phyloP scores from a whole-genome alignment of 2,888 invertebrate species.

The Zygothrica quintamaculata region DNA sequence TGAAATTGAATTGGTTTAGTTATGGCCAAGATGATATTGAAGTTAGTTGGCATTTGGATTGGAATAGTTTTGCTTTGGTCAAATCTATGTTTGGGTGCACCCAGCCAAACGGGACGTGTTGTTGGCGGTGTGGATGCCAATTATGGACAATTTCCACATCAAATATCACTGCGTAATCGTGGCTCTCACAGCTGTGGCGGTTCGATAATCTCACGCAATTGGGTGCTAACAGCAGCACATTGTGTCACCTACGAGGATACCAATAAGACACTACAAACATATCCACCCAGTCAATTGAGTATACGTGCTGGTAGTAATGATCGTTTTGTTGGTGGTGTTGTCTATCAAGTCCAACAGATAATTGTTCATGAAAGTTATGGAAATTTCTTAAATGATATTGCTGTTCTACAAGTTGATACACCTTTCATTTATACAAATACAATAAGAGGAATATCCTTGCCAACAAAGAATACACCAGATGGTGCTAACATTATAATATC shows the following conservation, averaged over 20 bases:
- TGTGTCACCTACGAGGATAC: slow-evolving; percentile 35
- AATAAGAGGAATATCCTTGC: slow-evolving; percentile 74
- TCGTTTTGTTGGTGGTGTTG: slow-evolving; percentile 73
- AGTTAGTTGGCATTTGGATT: background rate
- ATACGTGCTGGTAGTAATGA: slow-evolving; percentile 75
- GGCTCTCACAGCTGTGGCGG: slow-evolving; percentile 63
- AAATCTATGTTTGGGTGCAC: slow-evolving; percentile 10
- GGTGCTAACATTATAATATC: slow-evolving; percentile 67
- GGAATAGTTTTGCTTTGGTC: slow-evolving; percentile 10
- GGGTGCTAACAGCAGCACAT: slow-evolving; percentile 67
- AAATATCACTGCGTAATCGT: slow-evolving; percentile 55
- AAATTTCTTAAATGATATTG: slow-evolving; percentile 73
- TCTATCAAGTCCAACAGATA: slow-evolving; percentile 62
- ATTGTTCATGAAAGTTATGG: slow-evolving; percentile 70
- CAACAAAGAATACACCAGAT: slow-evolving; percentile 57
- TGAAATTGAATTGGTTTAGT: slow-evolving; percentile 1
- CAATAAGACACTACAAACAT: background rate
- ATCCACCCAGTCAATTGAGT: slow-evolving; percentile 16
- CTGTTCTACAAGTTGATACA: slow-evolving; percentile 61
- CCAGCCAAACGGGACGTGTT: slow-evolving; percentile 34
- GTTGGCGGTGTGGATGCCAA: slow-evolving; percentile 65
- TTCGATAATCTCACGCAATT: slow-evolving; percentile 56
- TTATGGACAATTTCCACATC: slow-evolving; percentile 61
- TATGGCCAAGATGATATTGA: slow-evolving; percentile 16
- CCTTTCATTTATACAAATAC: slow-evolving; percentile 64